Evolutionary conservation across 1,140 invertebrate genomes (phyloP).

Genomic region (Procambarus virginalis): DNA sequence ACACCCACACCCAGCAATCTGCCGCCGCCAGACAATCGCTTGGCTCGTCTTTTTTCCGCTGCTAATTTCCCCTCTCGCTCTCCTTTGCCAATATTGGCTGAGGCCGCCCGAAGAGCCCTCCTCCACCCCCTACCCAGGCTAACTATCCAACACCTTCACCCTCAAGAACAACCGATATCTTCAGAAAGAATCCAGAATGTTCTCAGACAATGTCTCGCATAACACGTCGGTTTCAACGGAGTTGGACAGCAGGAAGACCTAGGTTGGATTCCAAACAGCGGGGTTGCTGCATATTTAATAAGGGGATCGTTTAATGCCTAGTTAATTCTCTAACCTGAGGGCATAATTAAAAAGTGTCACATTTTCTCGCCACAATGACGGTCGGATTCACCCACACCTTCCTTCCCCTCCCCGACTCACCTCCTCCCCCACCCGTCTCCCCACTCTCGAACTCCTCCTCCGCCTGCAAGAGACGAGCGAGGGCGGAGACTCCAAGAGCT

Average conservation of each 20-base stretch:
- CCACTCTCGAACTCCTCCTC: background rate
- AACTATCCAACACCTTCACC: slow-evolving; percentile 14
- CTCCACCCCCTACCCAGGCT: slow-evolving; percentile 17
- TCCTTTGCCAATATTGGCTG: slow-evolving; percentile 59
- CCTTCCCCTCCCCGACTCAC: no score
- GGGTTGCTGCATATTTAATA: slow-evolving; percentile 49
- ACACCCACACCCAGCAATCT: background rate
- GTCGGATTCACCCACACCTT: slow-evolving; percentile 25
- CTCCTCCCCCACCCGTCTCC: background rate
- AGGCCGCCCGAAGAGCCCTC: slow-evolving; percentile 25
- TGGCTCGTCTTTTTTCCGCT: slow-evolving; percentile 5
- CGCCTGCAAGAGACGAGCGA: slow-evolving; percentile 27
- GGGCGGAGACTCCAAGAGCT: background rate
- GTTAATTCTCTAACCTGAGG: slow-evolving; percentile 60
- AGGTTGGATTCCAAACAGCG: background rate
- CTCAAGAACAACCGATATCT: background rate
- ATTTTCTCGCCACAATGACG: slow-evolving; percentile 62
- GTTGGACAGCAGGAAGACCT: background rate
- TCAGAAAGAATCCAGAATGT: slow-evolving; percentile 30
- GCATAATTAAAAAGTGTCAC: slow-evolving; percentile 67
- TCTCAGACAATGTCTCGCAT: slow-evolving; percentile 1
- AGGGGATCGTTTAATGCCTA: slow-evolving; percentile 57
- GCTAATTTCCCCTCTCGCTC: slow-evolving; percentile 45
- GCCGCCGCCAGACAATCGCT: background rate
- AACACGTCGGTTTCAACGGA: background rate